Base-by-base conservation (phyloP, 2,797 vertebrate species). In the Nyctalus aviator region DNA sequence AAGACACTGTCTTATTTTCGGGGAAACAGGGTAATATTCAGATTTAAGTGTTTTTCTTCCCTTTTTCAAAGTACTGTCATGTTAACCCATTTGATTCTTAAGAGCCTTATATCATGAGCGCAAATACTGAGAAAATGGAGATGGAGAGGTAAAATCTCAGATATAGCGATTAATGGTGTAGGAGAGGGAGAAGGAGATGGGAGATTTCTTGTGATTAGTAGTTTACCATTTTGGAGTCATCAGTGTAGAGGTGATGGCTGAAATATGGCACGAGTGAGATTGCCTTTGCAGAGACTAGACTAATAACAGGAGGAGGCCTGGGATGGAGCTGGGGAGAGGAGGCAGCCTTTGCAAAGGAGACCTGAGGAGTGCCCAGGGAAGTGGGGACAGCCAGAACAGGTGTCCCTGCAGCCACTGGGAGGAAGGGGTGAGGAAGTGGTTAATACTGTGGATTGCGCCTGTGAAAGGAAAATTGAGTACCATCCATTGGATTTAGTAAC, bases 1-100 rank as follows among this genome's bases (percentile, higher is more conserved):
- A 41, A 41, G 37, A 41, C 37, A 37, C 37, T 37, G 37, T 37
- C 37, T 37, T 37, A 37, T 41, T 41, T 41, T 41, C 37, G 37
- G 6, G 37, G 37, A 41, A 41, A 41, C 37, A 41, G 37, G 37
- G 37, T 41, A 35, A 68, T 66, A 50, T 9, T 78, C 41, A 81
- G 59, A 83, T 73, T 94, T 75, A 73, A 75, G 37, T 25, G 14
- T 66, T 81, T 69, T 57, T 55, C 1, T 1, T 6, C 4, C 13
- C 41, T 14, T 48, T 87, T 76, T 78, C 9, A 44, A 27, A 79
- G 14, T 46, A 6, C 27, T 46, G 0, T 55, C 41, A 41, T 46
- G 12, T 81, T 95, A 27, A 53, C 13, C 77, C 30, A 64, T 59
- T 88, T 79, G 37, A 90, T 73, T 91, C 44, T 66, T 68, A 77